Percentiles rank a stretch among this genome's conserved stretches.
phyloP scores from a whole-genome alignment of 2,888 invertebrate genomes.

The Epinotia brunnichana region DNA sequence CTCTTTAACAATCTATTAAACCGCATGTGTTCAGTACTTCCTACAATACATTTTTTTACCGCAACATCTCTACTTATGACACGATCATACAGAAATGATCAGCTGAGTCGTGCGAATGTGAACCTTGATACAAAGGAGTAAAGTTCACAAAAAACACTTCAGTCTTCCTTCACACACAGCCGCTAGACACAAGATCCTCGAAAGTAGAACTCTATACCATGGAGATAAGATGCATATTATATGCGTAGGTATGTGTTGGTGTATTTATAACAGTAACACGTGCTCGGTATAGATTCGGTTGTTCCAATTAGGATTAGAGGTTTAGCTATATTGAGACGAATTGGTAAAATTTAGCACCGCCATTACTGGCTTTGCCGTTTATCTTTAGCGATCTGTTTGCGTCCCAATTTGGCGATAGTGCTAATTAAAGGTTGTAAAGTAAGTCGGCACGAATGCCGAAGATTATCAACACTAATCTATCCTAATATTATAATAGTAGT shows the following conservation, averaged over 20 bases:
- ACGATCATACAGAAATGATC: slow-evolving; percentile 26
- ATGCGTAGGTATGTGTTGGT: neutral
- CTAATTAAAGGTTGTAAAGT: no score
- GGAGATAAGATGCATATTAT: neutral
- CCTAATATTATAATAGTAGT: no score
- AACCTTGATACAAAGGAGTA: neutral
- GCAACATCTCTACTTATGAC: slow-evolving; percentile 13
- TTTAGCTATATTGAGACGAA: neutral
- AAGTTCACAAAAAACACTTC: neutral
- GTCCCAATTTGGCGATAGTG: no score
- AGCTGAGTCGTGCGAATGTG: no score
- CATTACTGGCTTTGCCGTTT: neutral
- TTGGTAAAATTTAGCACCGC: neutral
- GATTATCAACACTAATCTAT: no score
- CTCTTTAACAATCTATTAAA: no score
- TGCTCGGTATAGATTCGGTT: slow-evolving; percentile 12
- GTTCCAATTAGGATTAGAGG: slow-evolving; percentile 5
- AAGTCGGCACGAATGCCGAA: no score
- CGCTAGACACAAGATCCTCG: neutral
- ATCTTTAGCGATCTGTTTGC: neutral
- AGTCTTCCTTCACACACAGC: neutral
- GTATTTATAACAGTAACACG: slow-evolving; percentile 14
- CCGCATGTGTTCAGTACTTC: neutral
- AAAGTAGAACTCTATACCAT: neutral
- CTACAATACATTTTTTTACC: neutral